Percentiles rank a stretch among this genome's conserved stretches.
These are phyloP conservation scores for Diaperis boleti DNA, from an alignment of 2,888 invertebrate genomes.

Conservation along the genomic window DNA sequence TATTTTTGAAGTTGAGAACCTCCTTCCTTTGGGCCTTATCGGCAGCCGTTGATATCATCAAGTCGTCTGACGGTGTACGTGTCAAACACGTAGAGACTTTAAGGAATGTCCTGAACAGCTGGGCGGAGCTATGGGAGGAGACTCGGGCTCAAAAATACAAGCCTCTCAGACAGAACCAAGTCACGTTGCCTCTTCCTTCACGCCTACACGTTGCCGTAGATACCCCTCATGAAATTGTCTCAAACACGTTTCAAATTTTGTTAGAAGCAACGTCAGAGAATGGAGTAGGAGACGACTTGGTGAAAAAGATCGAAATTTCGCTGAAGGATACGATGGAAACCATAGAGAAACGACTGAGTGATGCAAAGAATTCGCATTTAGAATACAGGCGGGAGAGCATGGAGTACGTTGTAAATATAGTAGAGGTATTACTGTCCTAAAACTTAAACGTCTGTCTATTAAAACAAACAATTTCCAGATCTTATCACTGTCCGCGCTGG, in stretches of 20 bases:
- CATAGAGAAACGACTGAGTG: constrained; percentile 40
- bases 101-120: constrained; percentile 53
- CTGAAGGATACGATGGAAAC: constrained; percentile 49
- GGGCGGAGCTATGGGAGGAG: constrained; percentile 52
- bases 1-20: constrained; percentile 59
- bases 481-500: constrained; percentile 70
- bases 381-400: constrained; percentile 67
- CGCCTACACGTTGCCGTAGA: constrained; percentile 57
- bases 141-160: constrained; percentile 36
- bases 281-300: constrained; percentile 44
- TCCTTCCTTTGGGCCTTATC: constrained; percentile 55
- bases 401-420: constrained; percentile 71
- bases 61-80: constrained; percentile 57
- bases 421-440: constrained; percentile 70
- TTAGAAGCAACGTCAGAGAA: constrained; percentile 48
- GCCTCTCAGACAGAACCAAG: constrained; percentile 53
- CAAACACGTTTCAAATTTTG: constrained; percentile 55
- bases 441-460: no score
- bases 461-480: constrained; percentile 72
- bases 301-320: constrained; percentile 36
- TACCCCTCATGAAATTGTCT: constrained; percentile 57
- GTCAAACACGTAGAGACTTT: constrained; percentile 55
- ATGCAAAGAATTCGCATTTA: constrained; percentile 63
- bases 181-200: constrained; percentile 60
- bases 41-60: constrained; percentile 56